These are phyloP conservation scores for Daboia siamensis DNA, from an alignment of 2,113 vertebrate genomes.

Conservation along the genomic window DNA sequence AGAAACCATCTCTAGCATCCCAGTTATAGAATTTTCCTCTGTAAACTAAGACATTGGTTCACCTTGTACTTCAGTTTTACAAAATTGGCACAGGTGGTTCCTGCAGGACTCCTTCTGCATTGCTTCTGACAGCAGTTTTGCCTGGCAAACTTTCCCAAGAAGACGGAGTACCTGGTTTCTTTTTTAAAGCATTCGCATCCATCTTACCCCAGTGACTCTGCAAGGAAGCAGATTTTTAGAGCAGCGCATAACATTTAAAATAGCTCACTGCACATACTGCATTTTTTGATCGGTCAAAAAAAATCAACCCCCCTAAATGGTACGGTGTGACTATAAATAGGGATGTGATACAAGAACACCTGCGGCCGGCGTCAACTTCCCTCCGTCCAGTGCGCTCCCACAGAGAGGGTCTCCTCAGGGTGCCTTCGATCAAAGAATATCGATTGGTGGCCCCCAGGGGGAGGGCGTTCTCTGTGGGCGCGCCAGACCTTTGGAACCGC, in stretches of 20 bases:
- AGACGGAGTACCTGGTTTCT: background rate
- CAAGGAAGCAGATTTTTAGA: slow-evolving; percentile 10
- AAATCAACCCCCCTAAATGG: background rate
- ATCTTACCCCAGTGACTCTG: background rate
- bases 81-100: background rate
- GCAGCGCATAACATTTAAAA: slow-evolving; percentile 18
- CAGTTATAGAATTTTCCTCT: background rate
- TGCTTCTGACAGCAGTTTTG: background rate
- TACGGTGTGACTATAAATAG: background rate
- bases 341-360: background rate
- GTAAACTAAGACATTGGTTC: background rate
- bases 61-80: fast-evolving
- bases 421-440: too few relatives aligned
- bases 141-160: background rate
- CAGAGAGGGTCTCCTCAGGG: too few relatives aligned
- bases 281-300: background rate
- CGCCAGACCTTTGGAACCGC: too few relatives aligned
- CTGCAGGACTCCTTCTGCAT: background rate
- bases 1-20: background rate
- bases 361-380: too few relatives aligned
- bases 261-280: background rate
- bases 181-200: slow-evolving; percentile 13
- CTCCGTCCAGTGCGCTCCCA: too few relatives aligned
- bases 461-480: too few relatives aligned
- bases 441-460: too few relatives aligned